Evolutionary conservation across 53 echinoderm and acorn worm genomes (phyloP).

Genomic region (Actinopyga echinites): DNA sequence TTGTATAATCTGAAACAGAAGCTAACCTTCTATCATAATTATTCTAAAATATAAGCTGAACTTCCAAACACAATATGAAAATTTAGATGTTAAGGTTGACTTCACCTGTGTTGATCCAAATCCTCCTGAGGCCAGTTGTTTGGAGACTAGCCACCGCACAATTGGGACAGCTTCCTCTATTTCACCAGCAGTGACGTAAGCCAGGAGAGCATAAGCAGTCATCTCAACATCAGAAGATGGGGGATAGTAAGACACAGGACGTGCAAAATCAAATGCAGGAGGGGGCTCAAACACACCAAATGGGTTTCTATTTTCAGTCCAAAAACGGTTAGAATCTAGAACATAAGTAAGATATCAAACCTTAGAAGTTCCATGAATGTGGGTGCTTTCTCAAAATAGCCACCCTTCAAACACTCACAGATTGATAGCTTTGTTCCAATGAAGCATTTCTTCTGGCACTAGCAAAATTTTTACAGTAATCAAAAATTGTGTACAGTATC

Average conservation of each 20-base stretch:
- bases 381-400: too few relatives aligned
- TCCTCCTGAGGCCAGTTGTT: slow-evolving; percentile 65
- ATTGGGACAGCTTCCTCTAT: slow-evolving; percentile 7
- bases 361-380: too few relatives aligned
- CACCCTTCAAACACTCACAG: too few relatives aligned
- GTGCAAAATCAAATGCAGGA: background rate
- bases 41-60: too few relatives aligned
- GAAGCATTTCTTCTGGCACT: too few relatives aligned
- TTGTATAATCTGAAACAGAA: too few relatives aligned
- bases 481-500: too few relatives aligned
- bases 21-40: too few relatives aligned
- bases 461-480: too few relatives aligned
- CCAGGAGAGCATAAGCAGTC: slow-evolving; percentile 65
- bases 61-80: too few relatives aligned
- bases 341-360: too few relatives aligned
- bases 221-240: slow-evolving; percentile 63
- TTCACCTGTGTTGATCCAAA: slow-evolving; percentile 74
- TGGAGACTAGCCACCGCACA: slow-evolving; percentile 55
- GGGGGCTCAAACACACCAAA: background rate
- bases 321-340: background rate
- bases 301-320: background rate
- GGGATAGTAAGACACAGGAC: slow-evolving; percentile 17
- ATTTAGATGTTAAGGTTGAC: background rate
- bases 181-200: slow-evolving; percentile 34
- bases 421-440: too few relatives aligned